Evolutionary conservation across 2,888 invertebrate genomes (phyloP).

Genomic region (Cerastis leucographa): DNA sequence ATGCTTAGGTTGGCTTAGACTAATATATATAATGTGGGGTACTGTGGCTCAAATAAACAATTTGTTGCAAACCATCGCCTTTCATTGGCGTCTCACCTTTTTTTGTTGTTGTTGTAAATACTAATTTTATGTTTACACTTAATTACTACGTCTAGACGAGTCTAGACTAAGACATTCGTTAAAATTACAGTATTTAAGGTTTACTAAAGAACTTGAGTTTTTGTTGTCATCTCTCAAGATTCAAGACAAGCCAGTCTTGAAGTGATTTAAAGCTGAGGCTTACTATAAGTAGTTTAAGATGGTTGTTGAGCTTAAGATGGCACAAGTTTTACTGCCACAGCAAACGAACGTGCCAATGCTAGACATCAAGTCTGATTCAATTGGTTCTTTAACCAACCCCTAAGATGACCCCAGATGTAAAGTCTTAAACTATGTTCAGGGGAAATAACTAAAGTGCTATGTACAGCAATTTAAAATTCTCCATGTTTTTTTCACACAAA

Average conservation of each 20-base stretch:
- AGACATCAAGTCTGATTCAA: background rate
- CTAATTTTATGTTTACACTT: slow-evolving; percentile 3
- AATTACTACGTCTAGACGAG: slow-evolving; percentile 23
- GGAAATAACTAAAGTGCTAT: background rate
- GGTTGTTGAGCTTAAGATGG: too few species aligned
- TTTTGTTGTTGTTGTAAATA: too few species aligned
- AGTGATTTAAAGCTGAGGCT: background rate
- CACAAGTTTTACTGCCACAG: background rate
- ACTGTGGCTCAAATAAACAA: too few species aligned
- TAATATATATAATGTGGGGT: too few species aligned
- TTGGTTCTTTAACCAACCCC: background rate
- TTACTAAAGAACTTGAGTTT: slow-evolving; percentile 5
- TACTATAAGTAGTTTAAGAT: background rate
- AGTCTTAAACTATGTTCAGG: too few species aligned
- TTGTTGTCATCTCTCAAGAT: background rate
- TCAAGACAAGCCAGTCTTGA: background rate
- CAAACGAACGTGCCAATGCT: background rate
- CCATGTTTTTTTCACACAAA: background rate
- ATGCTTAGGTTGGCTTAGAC: too few species aligned
- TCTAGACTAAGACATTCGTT: background rate
- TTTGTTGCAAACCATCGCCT: too few species aligned
- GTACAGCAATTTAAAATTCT: background rate
- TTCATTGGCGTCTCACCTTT: too few species aligned
- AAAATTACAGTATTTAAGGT: slow-evolving; percentile 12
- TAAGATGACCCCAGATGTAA: background rate